Evolutionary conservation across 2,797 vertebrate genomes (phyloP).

Genomic region (Poeciliopsis gracilis): DNA sequence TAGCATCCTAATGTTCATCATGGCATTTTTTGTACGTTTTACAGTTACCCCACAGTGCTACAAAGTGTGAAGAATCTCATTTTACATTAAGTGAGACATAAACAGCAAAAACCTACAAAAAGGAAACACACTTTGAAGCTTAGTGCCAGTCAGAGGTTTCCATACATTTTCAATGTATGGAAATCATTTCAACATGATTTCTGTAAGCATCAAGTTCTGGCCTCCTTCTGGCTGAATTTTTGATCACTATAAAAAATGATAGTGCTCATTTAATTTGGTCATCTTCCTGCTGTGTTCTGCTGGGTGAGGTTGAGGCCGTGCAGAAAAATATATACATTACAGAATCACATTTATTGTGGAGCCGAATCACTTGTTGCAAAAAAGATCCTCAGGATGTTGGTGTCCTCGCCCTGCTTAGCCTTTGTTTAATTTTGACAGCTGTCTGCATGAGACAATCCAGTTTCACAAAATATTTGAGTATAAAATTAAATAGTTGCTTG

Average conservation of each 20-base stretch:
- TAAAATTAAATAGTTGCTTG: not conserved
- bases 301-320: not conserved
- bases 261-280: not conserved
- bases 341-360: not conserved
- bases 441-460: not conserved
- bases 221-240: not conserved
- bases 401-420: not conserved
- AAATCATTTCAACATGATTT: not conserved
- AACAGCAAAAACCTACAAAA: constrained; percentile 12
- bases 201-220: not conserved
- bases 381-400: not conserved
- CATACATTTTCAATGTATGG: not conserved
- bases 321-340: not conserved
- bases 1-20: not conserved
- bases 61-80: constrained; percentile 9
- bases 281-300: not conserved
- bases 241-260: not conserved
- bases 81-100: constrained; percentile 2
- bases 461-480: not conserved
- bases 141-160: not conserved
- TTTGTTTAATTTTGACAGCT: not conserved
- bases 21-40: not conserved
- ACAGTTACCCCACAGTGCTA: not conserved
- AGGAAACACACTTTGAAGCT: not conserved
- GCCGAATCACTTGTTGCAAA: not conserved